Base-by-base conservation (phyloP, 2,113 vertebrate genomes). In the Scytalopus superciliaris region DNA sequence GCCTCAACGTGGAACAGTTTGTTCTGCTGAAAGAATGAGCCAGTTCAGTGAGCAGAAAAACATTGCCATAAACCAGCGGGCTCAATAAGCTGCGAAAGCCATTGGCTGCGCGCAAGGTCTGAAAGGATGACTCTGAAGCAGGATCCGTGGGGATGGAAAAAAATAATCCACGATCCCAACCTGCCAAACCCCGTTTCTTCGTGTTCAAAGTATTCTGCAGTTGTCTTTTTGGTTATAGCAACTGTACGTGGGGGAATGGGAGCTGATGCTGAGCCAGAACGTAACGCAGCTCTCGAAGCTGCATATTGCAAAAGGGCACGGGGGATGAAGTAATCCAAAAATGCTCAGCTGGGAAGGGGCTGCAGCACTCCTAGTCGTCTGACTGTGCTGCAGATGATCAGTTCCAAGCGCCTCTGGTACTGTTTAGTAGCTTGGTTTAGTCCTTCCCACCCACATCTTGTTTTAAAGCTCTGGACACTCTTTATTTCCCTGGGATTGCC, bases 21-120 rank as follows among this genome's bases (percentile, higher is more conserved):
- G 98, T 98, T 98, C 98, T 98, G 94, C 94, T 97, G 60, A 97
- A 98, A 98, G 98, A 98, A 98, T 95, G 97, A 98, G 97, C 98
- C 98, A 98, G 97, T 98, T 98, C 98, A 98, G 96, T 98, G 97
- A 98, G 97, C 98, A 98, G 97, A 97, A 98, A 98, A 98, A 98
- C 98, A 98, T 95, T 97, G 97, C 97, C 91, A 95, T 97, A 97
- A 98, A 98, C 96, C 96, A 95, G 97, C 40, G 79, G 92, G 88
- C 88, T 79, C 94, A 81, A 69, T 93, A 95, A 96, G 88, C 96
- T 98, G 97, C 96, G 96, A 94, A 97, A 97, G 72, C 66, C 45
- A 90, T 97, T 85, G 90, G 80, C 94, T 81, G 69, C 2, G 3
- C 74, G 68, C 68, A 28, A 7, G 94, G 52, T 90, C 92, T 89